Percentiles rank a stretch among this genome's conserved stretches.
Conservation (phyloP, 2,888 invertebrate genomes). For the Drosophila heteroneura region DNA sequence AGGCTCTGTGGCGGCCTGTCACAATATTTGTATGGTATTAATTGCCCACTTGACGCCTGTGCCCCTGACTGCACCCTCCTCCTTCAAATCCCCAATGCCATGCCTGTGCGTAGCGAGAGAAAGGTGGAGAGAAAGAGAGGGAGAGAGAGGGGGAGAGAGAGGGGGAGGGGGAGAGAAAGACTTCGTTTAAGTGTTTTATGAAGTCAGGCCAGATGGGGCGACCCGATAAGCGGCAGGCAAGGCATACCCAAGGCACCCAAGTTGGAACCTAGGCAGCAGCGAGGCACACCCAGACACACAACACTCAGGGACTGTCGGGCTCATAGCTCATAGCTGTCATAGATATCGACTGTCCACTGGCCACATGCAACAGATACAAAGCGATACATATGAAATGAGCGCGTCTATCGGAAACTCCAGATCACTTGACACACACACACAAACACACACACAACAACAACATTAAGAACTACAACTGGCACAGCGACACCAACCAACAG, state of each 20-base stretch:
- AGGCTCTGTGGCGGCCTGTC: constrained; percentile 72
- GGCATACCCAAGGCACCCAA: constrained; percentile 4
- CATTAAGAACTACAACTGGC: constrained; percentile 1
- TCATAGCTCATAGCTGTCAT: constrained; percentile 67
- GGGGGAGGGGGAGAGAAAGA: constrained; percentile 1
- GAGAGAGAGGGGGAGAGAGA: neutral
- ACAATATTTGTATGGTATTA: constrained; percentile 79
- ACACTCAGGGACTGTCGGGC: constrained; percentile 14
- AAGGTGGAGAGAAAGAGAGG: neutral
- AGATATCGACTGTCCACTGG: constrained; percentile 56
- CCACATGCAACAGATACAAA: constrained; percentile 55
- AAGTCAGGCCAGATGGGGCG: constrained; percentile 73
- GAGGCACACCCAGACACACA: constrained; percentile 8
- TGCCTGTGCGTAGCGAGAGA: neutral
- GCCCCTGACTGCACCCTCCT: constrained; percentile 20
- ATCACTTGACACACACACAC: constrained; percentile 3
- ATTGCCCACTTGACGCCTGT: constrained; percentile 77
- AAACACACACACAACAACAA: neutral
- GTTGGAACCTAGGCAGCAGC: constrained; percentile 1
- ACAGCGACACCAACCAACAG: neutral
- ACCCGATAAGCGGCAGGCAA: constrained; percentile 62
- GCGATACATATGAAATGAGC: constrained; percentile 50
- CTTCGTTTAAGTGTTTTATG: constrained; percentile 75
- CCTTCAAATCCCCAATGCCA: neutral
- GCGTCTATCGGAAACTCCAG: constrained; percentile 1